Base-by-base conservation (phyloP, 2,797 vertebrate species). In the Lerista edwardsae region DNA sequence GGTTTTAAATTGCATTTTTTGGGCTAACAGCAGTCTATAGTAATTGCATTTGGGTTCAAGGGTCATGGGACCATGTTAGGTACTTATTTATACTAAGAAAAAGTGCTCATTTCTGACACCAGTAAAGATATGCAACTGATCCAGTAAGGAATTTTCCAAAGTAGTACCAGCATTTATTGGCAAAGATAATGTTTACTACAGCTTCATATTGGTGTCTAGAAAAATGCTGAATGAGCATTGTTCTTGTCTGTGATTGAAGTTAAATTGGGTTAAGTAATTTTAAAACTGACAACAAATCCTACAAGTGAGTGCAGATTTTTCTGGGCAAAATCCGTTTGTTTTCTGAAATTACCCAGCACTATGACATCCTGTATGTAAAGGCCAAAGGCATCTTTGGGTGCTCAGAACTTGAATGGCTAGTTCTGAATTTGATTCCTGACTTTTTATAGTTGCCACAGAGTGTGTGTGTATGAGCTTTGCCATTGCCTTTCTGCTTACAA, bases 161-260 rank as follows among this genome's bases (percentile, higher is more conserved):
- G 55, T 75, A 75, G 15, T 68, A 86, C 80, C 89, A 19, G 4
- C 19, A 34, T 17, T 7, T 65, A 41, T 64, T 57, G 44, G 41
- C 65, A 72, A 44, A 41, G 59, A 75, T 65, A n/a, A 57, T 51
- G 41, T 80, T 69, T 79, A 65, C 29, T 51, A 71, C 29, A 76
- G 64, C 72, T 84, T 65, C 41, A 41, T 75, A 65, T 29, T 82
- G 76, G 84, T 89, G 87, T 92, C 75, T 87, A 89, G 86, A 92
- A 91, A 85, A 91, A 87, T 82, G 78, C 82, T 44, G 86, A 90
- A 85, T 4, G 10, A 85, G 85, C 93, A 90, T 90, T 90, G 90
- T 82, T 82, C 4, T 89, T 93, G 91, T 75, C 91, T 93, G 41
- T 90, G 87, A 90, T 93, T 92, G 90, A 91, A 91, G 31, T 77